Evolutionary conservation across 2,797 vertebrate genomes (phyloP), one percentile per base, ranked within the genome.

Genomic region (Antennarius maculatus): DNA sequence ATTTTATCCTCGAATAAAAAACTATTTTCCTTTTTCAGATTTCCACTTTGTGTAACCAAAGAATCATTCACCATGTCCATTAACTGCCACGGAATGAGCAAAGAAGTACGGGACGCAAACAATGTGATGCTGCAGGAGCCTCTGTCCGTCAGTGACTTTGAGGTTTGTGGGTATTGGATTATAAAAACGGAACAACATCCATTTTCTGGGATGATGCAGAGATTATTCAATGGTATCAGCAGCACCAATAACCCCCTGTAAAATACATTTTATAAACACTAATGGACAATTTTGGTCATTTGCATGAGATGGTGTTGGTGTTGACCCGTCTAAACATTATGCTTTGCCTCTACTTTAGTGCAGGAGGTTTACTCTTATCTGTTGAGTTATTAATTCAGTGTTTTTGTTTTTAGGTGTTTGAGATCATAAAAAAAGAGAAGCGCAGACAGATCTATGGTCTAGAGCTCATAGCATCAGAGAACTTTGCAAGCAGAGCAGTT

Each of bases 401-500:
- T 79, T 13, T 83, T 49, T 59, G 28, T 69, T 76, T 78, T 51
- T 54, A 94, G 94, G 95, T 99, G 13, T 96, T 95, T 69, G 85
- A 83, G 53, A 96, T 99, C 76, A 99, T 98, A 71, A 97, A 95
- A 76, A 97, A 97, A 71, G 97, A 99, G 87, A 97, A 96, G 82
- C 92, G 90, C 81, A 88, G 96, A 45, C 98, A 99, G 92, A 94
- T 68, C 1, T 86, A 93, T 0, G 96, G 97, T 6, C 81, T 99
- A 77, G 97, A 99, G 84, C 92, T 99, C 58, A 99, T 99, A 0
- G 97, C 98, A 0, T 99, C 97, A 0, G 98, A 99, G 91, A 98
- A 99, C 84, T 99, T 99, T 16, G 90, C 97, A 0, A 99, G 97
- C 90, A 92, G 96, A 71, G 97, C 97, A 0, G 97, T 99, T 34